Conservation (phyloP, 2,888 invertebrate species). For the Cremastobaeus sp. region DNA sequence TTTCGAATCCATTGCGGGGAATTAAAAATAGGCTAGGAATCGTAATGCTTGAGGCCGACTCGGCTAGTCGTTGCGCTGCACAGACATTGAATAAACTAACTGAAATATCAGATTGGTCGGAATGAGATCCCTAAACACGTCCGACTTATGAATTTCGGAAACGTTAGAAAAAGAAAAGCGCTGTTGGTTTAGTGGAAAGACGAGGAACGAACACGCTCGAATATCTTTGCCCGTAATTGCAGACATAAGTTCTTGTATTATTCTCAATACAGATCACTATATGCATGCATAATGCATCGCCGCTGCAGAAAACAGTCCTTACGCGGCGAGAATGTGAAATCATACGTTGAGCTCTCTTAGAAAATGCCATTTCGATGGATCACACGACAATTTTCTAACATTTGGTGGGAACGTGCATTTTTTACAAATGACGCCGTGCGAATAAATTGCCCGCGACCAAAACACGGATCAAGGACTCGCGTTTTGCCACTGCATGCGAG, state of each 20-base stretch:
- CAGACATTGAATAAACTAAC: no score
- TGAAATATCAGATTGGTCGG: no score
- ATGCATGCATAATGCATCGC: conserved; percentile 60
- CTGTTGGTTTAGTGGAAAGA: conserved; percentile 32
- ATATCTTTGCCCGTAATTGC: conserved; percentile 45
- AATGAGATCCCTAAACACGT: no score
- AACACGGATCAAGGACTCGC: conserved; percentile 27
- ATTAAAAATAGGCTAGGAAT: no score
- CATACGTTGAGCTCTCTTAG: conserved; percentile 40
- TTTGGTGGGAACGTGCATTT: conserved; percentile 59
- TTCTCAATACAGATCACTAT: conserved; percentile 58
- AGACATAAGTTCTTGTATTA: conserved; percentile 59
- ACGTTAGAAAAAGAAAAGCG: no score
- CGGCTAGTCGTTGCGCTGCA: no score
- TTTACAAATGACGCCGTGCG: conserved; percentile 54
- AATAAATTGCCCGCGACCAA: conserved; percentile 40
- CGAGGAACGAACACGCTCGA: conserved; percentile 42
- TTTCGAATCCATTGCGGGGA: no score
- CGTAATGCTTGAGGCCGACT: no score
- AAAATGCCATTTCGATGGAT: conserved; percentile 57
- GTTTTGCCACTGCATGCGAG: conserved; percentile 12
- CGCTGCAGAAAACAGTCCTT: conserved; percentile 59
- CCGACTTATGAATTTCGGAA: no score
- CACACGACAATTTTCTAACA: conserved; percentile 61
- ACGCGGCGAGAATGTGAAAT: conserved; percentile 58